A percentile compares a stretch with the other conserved stretches of the same genome.
Conservation (phyloP, 2,113 vertebrate genomes). For the Tonatia bakeri region DNA sequence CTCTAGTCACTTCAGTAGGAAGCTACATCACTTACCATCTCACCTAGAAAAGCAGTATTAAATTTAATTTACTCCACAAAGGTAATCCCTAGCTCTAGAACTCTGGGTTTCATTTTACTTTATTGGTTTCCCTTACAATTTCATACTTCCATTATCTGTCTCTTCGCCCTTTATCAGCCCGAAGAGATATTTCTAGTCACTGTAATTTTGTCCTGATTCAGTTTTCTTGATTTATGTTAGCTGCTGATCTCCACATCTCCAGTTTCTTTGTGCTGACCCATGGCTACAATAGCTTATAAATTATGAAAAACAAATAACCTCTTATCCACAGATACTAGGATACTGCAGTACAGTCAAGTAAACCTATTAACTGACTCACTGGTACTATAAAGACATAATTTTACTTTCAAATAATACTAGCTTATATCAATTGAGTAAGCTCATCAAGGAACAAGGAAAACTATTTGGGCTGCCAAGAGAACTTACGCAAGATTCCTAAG, state of each 20-base stretch:
- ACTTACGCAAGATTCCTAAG: not conserved
- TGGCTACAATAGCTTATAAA: not conserved
- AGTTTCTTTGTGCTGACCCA: constrained; percentile 27
- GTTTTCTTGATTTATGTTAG: constrained; percentile 19
- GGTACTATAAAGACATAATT: not conserved
- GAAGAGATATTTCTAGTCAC: not conserved
- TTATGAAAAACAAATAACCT: constrained; percentile 5
- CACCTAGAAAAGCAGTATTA: not conserved
- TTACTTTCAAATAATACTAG: not conserved
- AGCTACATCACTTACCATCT: constrained; percentile 28
- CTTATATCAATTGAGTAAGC: not conserved
- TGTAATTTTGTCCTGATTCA: constrained; percentile 3
- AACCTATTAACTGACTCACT: not conserved
- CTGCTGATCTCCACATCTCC: not conserved
- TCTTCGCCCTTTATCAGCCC: not conserved
- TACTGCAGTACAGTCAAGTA: not conserved
- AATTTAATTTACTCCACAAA: constrained; percentile 6
- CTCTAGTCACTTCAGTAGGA: not conserved
- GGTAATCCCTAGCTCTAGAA: not conserved
- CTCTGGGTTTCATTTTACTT: not conserved
- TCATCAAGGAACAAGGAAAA: not conserved
- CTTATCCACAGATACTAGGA: not conserved
- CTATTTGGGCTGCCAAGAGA: not conserved
- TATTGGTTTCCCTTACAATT: not conserved
- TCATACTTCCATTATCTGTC: not conserved